Evolutionary conservation across 2,888 invertebrate genomes (phyloP).

Genomic region (Synanthedon myopaeformis): DNA sequence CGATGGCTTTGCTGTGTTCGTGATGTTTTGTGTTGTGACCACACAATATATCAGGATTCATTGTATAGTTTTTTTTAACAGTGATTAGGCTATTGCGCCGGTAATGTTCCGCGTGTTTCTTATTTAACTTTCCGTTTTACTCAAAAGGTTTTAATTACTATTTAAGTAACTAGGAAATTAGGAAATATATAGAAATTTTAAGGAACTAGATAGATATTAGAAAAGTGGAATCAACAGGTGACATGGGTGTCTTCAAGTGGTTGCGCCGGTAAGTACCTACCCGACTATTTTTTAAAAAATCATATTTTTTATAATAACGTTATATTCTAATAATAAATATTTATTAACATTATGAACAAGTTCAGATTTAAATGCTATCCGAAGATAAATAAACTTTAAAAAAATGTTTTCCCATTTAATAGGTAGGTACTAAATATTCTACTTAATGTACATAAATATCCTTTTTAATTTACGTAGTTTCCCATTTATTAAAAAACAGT

Average conservation of each 20-base stretch:
- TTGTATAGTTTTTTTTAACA: constrained; percentile 63
- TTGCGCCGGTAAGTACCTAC: constrained; percentile 53
- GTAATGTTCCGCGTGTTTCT: constrained; percentile 53
- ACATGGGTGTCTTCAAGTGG: constrained; percentile 67
- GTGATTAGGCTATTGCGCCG: constrained; percentile 46
- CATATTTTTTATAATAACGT: background rate
- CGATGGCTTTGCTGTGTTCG: constrained; percentile 60
- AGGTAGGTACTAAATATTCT: too few species aligned
- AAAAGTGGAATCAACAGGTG: constrained; percentile 49
- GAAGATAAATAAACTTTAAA: too few species aligned
- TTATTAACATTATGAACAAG: too few species aligned
- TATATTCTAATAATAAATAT: too few species aligned
- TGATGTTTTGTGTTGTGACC: constrained; percentile 64
- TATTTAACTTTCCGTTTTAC: constrained; percentile 32
- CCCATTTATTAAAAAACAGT: too few species aligned
- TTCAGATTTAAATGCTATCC: too few species aligned
- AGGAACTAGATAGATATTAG: background rate
- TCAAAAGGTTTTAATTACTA: constrained; percentile 17
- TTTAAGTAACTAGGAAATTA: too few species aligned
- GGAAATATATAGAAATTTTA: too few species aligned
- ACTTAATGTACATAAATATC: too few species aligned
- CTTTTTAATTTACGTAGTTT: too few species aligned
- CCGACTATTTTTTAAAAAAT: background rate
- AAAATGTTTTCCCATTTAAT: too few species aligned
- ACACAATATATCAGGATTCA: constrained; percentile 65